Conservation (phyloP, 1,140 invertebrate genomes). For the Augochlora pura region DNA sequence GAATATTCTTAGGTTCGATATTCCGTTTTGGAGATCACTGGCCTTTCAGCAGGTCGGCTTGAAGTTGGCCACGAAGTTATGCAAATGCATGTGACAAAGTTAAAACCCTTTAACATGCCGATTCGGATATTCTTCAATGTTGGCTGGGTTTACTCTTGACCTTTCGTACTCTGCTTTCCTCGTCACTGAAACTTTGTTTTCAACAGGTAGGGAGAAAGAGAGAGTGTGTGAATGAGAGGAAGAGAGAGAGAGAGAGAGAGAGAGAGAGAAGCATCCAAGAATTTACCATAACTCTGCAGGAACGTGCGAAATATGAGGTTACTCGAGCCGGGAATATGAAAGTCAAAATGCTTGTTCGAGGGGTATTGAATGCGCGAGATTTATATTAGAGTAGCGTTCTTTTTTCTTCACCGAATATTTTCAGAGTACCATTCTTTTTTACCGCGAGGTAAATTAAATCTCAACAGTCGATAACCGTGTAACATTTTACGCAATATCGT, state of each 20-base stretch:
- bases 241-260: too few relatives aligned
- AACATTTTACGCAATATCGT: too few relatives aligned
- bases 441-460: too few relatives aligned
- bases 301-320: not conserved
- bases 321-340: not conserved
- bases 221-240: not conserved
- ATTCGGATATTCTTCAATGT: not conserved
- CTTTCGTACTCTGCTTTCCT: not conserved
- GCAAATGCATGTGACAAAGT: too few relatives aligned
- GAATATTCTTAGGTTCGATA: too few relatives aligned
- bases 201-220: constrained; percentile 17
- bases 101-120: not conserved
- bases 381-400: not conserved
- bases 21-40: too few relatives aligned
- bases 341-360: constrained; percentile 1
- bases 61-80: too few relatives aligned
- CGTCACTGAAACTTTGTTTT: not conserved
- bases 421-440: too few relatives aligned
- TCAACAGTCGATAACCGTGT: too few relatives aligned
- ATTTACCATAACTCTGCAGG: constrained; percentile 9
- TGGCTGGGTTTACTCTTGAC: not conserved
- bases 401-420: too few relatives aligned
- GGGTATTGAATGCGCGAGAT: not conserved
- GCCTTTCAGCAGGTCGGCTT: too few relatives aligned
- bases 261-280: too few relatives aligned